Evolutionary conservation across 2,888 invertebrate genomes (phyloP), one percentile per base, ranked within the genome.

Genomic region (Spisula solida): DNA sequence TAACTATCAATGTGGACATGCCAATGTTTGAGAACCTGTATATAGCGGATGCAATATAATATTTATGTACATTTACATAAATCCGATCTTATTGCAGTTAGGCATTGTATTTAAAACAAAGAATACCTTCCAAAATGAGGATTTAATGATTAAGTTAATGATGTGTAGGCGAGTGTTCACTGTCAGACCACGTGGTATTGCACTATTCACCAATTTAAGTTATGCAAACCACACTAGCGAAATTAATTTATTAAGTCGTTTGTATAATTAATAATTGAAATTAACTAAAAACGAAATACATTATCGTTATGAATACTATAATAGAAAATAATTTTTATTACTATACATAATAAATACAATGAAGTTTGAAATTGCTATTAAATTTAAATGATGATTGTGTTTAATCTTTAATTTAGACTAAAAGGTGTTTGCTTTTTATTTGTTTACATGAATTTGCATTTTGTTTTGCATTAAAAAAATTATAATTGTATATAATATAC

Each of bases 221-320:
- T 66, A 25, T 66, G n/a, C 12, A 66, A 25, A 66, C 25, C 60
- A 10, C 10, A 66, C 20, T 66, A 25, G 60, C 60, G n/a, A 25
- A 60, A 60, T 60, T 60, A 60, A 25, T 66, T 66, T 25, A 66
- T 66, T 66, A 66, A 25, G 25, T 66, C n/a, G 10, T 66, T 66
- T n/a, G 18, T 34, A 18, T 78, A 78, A 47, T 47, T 34, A 78
- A 34, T 20, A 31, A 34, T 16, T 6, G 34, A 78, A 25, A 41
- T 41, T 41, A 41, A 41, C 41, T 41, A 41, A 8, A 41, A 41
- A 12, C 34, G 18, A 78, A 34, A 16, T 18, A 0, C 20, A 78
- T 18, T 34, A 66, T 25, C 16, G 12, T n/a, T n/a, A 25, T 25
- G 6, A 25, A 66, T 25, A 25, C 60, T 10, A 66, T 25, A 66